phyloP scores from a whole-genome alignment of 2,113 vertebrate genomes.

The Gila orcuttii region DNA sequence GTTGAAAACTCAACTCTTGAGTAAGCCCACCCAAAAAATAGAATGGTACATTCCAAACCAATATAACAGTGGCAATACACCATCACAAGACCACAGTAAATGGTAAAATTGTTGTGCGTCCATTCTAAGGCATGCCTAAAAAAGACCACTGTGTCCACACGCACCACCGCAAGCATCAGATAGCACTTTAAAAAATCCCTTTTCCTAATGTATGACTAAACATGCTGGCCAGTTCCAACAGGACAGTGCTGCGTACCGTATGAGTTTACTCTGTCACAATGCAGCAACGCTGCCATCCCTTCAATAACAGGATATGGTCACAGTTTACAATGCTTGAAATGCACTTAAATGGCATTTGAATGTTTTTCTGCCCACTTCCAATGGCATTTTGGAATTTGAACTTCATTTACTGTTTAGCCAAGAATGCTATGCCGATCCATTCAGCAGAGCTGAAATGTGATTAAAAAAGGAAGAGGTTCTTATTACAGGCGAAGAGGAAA shows the following conservation, averaged over 20 bases:
- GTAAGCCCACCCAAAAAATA: conserved; percentile 72
- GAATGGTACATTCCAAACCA: conserved; percentile 80
- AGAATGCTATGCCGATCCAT: conserved; percentile 33
- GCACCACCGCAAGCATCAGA: conserved; percentile 78
- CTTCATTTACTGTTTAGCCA: conserved; percentile 49
- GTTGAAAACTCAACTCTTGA: conserved; percentile 71
- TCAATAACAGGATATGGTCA: conserved; percentile 82
- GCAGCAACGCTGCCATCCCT: conserved; percentile 69
- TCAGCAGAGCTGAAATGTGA: conserved; percentile 11
- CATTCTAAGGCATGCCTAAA: conserved; percentile 77
- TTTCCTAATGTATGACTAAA: conserved; percentile 75
- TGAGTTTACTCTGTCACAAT: conserved; percentile 55
- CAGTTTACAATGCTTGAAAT: conserved; percentile 72
- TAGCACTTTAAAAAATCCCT: conserved; percentile 78
- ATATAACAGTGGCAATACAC: conserved; percentile 78
- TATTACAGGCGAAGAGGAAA: conserved; percentile 61
- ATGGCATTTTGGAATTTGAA: conserved; percentile 63
- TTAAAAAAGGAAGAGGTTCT: conserved; percentile 63
- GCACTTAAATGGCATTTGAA: conserved; percentile 72
- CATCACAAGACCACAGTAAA: conserved; percentile 80
- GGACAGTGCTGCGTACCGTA: conserved; percentile 54
- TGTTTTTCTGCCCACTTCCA: conserved; percentile 67
- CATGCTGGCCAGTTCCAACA: conserved; percentile 65
- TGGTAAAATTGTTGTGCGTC: conserved; percentile 79
- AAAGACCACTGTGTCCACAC: conserved; percentile 74